phyloP scores from a whole-genome alignment of 1,140 invertebrate genomes.

The Formica exsecta region DNA sequence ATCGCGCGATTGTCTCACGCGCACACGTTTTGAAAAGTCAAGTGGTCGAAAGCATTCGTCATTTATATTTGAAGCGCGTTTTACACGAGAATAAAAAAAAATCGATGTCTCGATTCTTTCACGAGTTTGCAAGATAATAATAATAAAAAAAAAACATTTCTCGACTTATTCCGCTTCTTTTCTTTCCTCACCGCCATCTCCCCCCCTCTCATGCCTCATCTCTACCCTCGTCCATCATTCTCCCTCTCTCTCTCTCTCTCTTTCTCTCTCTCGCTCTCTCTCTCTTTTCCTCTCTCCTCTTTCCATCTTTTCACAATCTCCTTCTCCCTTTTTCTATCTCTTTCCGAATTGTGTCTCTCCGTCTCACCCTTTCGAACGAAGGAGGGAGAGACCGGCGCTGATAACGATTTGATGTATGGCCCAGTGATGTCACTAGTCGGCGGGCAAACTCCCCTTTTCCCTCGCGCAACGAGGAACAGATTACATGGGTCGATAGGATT shows the following conservation, averaged over 20 bases:
- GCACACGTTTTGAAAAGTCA: background rate
- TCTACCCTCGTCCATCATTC: slow-evolving; percentile 45
- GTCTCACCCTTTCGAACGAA: slow-evolving; percentile 46
- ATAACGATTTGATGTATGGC: slow-evolving; percentile 82
- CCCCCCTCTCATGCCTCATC: slow-evolving; percentile 27
- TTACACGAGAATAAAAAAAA: slow-evolving; percentile 19
- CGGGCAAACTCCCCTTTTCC: slow-evolving; percentile 63
- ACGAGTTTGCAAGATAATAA: background rate
- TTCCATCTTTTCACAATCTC: slow-evolving; percentile 64
- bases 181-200: slow-evolving; percentile 28
- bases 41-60: background rate
- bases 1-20: background rate
- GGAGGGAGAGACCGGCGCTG: slow-evolving; percentile 72
- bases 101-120: slow-evolving; percentile 39
- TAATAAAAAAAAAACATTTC: background rate
- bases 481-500: slow-evolving; percentile 81
- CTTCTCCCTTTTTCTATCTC: slow-evolving; percentile 61
- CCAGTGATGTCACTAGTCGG: slow-evolving; percentile 80
- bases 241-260: slow-evolving; percentile 53
- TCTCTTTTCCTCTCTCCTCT: slow-evolving; percentile 52
- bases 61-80: background rate
- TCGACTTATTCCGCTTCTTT: slow-evolving; percentile 57
- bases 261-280: slow-evolving; percentile 65
- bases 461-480: slow-evolving; percentile 75
- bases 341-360: slow-evolving; percentile 57